Base-by-base conservation (phyloP, 2,888 invertebrate genomes). In the Sesamia inferens region DNA sequence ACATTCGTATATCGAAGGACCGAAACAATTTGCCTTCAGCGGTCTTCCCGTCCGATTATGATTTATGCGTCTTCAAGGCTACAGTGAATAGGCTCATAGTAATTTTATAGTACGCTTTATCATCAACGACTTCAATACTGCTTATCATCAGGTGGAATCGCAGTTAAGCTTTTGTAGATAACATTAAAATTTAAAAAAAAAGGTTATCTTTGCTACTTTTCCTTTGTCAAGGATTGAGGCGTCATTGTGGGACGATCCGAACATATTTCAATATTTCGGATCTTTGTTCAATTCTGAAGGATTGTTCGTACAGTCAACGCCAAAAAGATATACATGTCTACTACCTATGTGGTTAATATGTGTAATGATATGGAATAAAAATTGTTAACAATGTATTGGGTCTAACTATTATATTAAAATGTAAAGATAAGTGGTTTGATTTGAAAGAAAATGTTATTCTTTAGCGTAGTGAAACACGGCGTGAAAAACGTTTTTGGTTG, bases 201-300 rank as follows among this genome's bases (percentile, higher is more conserved):
- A 39, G 5, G 71, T 66, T 68, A 58, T 62, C 14, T 63, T 54
- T 69, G 22, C 31, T 48, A 66, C 57, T 63, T 66, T 48, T 14
- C 31, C 1, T 44, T 74, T 81, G 13, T 75, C 31, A 61, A 54
- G 58, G 31, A 62, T 48, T 19, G 44, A 48, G 62, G 54, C 55
- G 31, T 63, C 66, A 58, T 19, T 16, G 19, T 64, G 64, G 55
- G 42, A 44, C 54, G 66, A 68, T 59, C 48, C 11, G n/a, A 42
- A 64, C 74, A 59, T 68, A 80, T 59, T 59, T 62, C 13, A 19
- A 31, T 59, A 24, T 22, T 67, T 42, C 5, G 5, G 19, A 63
- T 58, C 42, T 67, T 67, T 67, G 19, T 59, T 67, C 22, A 22
- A 63, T 67, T 24, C 14, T 48, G 14, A 39, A 47, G 0, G 19